Evolutionary conservation across 2,797 vertebrate genomes (phyloP), one percentile per base, ranked within the genome.

Genomic region (Avahi laniger): DNA sequence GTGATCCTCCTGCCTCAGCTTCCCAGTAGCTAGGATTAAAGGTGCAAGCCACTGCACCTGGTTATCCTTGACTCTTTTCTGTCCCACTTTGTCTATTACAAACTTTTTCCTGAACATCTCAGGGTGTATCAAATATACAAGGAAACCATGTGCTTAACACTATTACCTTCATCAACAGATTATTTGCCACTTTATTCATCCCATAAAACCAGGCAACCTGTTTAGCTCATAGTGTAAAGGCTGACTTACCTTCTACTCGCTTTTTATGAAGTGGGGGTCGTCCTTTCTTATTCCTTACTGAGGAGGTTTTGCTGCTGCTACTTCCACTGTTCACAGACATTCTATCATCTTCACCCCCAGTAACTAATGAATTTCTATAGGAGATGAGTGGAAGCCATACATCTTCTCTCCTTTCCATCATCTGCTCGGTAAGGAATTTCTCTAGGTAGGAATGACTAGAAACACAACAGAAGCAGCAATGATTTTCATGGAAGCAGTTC

Each of bases 371-470:
- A 98, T 99, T 99, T 98, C 99, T 99, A 96, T 99, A 99, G 81
- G 99, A 99, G 97, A 99, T 99, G 38, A 99, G 99, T 6, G 99
- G 99, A 96, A 99, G 99, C 99, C 99, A 99, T 8, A 99, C 99
- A 46, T 99, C 99, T 98, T 99, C 99, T 79, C 99, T 99, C 41
- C 99, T 99, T 98, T 99, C 99, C 98, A 99, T 99, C 99, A 99
- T 99, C 17, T 99, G 99, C 96, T 99, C 99, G 0, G 99, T 99
- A 98, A 99, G 99, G 97, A 99, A 99, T 98, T 99, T 99, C 98
- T 99, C 99, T 96, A 99, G 98, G 97, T 99, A 99, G 1, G 99
- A 99, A 97, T 99, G 99, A 76, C 99, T 99, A 97, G 59, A 96
- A 82, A 98, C 67, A 97, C 3, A 97, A 75, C 15, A 88, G 5